A percentile compares a stretch with the other conserved stretches of the same genome.
phyloP scores from a whole-genome alignment of 2,797 vertebrate species.

The Hephaestus fuliginosus region DNA sequence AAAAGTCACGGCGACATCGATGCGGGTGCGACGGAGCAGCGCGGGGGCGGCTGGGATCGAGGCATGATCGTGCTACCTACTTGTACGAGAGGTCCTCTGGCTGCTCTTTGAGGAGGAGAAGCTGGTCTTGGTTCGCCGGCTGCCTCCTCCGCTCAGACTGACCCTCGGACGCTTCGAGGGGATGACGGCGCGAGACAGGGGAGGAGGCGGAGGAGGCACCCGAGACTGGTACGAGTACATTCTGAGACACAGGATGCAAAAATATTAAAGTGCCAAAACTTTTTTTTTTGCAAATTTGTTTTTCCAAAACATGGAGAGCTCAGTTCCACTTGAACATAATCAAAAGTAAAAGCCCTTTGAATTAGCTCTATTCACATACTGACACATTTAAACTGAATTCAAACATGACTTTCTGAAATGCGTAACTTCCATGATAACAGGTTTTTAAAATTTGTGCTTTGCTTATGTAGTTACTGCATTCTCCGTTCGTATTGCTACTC shows the following conservation, averaged over 20 bases:
- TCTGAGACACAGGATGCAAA: constrained; percentile 61
- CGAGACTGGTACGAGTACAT: constrained; percentile 90
- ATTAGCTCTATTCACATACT: background rate
- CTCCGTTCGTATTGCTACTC: too few relatives aligned
- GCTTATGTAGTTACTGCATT: too few relatives aligned
- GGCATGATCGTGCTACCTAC: constrained; percentile 53
- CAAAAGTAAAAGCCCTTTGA: background rate
- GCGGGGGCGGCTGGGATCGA: accelerated
- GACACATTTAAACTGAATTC: background rate
- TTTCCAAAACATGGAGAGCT: background rate
- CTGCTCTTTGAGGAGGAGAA: constrained; percentile 91
- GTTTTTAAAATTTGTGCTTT: too few relatives aligned
- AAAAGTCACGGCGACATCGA: background rate
- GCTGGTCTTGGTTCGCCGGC: constrained; percentile 89
- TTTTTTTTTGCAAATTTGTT: background rate
- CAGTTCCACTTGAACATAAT: background rate
- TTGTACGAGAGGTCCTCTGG: constrained; percentile 86
- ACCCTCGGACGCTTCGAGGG: constrained; percentile 92
- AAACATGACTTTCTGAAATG: background rate
- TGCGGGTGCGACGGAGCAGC: background rate
- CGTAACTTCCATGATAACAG: too few relatives aligned
- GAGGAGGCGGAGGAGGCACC: constrained; percentile 88
- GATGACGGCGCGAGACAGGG: constrained; percentile 88
- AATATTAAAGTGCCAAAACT: background rate
- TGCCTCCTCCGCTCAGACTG: constrained; percentile 86